Evolutionary conservation across 2,797 vertebrate genomes (phyloP), one percentile per base, ranked within the genome.

Genomic region (Margarornis squamiger): DNA sequence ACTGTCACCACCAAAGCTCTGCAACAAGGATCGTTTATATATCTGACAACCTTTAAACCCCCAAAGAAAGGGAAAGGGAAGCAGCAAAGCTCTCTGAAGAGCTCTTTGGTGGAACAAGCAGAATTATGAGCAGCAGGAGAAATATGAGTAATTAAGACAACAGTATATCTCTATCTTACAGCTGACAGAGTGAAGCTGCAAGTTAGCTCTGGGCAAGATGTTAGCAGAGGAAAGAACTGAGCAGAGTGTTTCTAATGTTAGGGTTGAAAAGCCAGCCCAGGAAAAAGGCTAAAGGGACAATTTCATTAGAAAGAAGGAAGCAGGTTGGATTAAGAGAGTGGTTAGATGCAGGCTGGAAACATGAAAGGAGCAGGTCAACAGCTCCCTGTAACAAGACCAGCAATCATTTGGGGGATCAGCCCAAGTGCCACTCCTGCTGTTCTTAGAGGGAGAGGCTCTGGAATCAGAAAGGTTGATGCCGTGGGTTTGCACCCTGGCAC

Each of bases 81-180:
- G 52, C 38, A 23, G 38, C 62, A 94, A 95, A 95, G 84, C 74
- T 96, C 93, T 97, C 95, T 95, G 81, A 97, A 97, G 92, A 91
- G 88, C 77, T 94, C 72, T 96, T 96, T 96, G 88, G 86, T 86
- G 81, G 70, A 85, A 90, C 72, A 92, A 96, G 84, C 78, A 96
- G 86, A 97, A 96, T 97, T 96, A 97, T 92, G 92, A 97, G 82
- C 92, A 97, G 95, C 88, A 84, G 87, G 91, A 96, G 86, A 96
- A 97, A 97, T 90, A 93, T 67, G 58, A 96, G 94, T 96, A 97
- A 97, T 97, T 96, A 97, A 96, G 96, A 97, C 96, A 97, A 97
- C 90, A 91, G 94, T 93, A 94, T 97, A 93, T 96, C 94, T 96
- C 38, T 96, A 96, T 93, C 88, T 96, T 94, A 90, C 90, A 95